phyloP scores from a whole-genome alignment of 2,797 vertebrate species.

The Danionella dracula region DNA sequence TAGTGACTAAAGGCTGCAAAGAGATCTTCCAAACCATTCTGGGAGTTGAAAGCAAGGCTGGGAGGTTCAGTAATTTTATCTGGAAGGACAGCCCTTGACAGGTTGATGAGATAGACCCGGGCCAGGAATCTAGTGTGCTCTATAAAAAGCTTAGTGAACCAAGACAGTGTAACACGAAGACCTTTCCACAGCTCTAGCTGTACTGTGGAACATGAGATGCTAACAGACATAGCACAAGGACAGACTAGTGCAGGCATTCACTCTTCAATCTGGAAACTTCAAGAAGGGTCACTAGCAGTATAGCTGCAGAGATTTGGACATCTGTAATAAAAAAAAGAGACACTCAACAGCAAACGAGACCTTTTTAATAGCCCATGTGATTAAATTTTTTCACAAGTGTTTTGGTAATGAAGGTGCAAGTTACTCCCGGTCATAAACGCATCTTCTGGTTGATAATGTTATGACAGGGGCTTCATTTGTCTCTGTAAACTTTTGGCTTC shows the following conservation, averaged over 20 bases:
- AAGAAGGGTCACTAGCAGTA: background rate
- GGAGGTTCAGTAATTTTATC: conserved; percentile 58
- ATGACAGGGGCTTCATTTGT: too few species aligned
- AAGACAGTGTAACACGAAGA: conserved; percentile 40
- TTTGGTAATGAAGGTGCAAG: too few species aligned
- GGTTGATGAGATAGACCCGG: conserved; percentile 57
- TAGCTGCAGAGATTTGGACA: background rate
- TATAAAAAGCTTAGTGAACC: conserved; percentile 66
- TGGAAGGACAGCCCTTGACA: conserved; percentile 43
- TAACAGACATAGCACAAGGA: background rate
- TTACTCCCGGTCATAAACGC: too few species aligned
- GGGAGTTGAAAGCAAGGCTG: conserved; percentile 16
- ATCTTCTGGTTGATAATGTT: too few species aligned
- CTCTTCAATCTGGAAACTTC: background rate
- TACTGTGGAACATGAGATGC: background rate
- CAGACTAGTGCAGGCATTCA: background rate
- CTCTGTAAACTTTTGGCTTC: too few species aligned
- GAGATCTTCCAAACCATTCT: background rate
- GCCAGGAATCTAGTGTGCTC: conserved; percentile 62
- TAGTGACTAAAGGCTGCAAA: background rate
- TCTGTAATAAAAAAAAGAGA: background rate
- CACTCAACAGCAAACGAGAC: too few species aligned
- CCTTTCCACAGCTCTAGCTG: conserved; percentile 18
- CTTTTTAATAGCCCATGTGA: too few species aligned
- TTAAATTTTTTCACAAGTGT: too few species aligned